Base-by-base conservation (phyloP, 1,140 invertebrate genomes). In the Lepidurus packardi region DNA sequence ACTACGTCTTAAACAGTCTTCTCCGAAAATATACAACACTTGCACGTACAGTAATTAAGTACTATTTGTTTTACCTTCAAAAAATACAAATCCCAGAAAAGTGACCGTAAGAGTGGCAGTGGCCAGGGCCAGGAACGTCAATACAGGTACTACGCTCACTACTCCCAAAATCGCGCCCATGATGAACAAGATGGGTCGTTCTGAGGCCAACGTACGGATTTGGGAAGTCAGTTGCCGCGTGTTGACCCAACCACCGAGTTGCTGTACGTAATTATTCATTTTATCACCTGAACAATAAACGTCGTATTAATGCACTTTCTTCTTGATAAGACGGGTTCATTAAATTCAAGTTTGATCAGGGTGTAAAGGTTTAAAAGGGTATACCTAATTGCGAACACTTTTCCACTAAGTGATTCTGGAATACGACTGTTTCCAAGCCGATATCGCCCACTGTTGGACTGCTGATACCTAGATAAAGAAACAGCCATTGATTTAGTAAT, bases 31-130 rank as follows among this genome's bases (percentile, higher is more conserved):
- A 65, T 21, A 65, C 53, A 65, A 16, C 16, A n/a, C 34, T 34
- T 34, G 3, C 47, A 65, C n/a, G 1, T 13, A 21, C 13, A 65
- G 47, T 65, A 65, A 65, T 65, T n/a, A 65, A 34, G 1, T 34
- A n/a, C 53, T 13, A 7, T 65, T 21, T 13, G 21, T 65, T 10
- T 21, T 65, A 65, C 53, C 53, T 65, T 65, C 53, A 21, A 65
- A 65, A 65, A 65, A 65, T 1, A 65, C 21, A 65, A 65, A 65
- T 9, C 53, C 53, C 53, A 65, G 21, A 21, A 65, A 65, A 21
- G 53, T 65, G 53, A 65, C 53, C 13, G 53, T n/a, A 1, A 65
- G 53, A 65, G 53, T 65, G 53, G 53, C 53, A 65, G 53, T 65
- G 53, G 53, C 53, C 8, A 65, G 16, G 21, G 53, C 13, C 13